phyloP scores from a whole-genome alignment of 2,888 invertebrate species.

The Apantesis nais region DNA sequence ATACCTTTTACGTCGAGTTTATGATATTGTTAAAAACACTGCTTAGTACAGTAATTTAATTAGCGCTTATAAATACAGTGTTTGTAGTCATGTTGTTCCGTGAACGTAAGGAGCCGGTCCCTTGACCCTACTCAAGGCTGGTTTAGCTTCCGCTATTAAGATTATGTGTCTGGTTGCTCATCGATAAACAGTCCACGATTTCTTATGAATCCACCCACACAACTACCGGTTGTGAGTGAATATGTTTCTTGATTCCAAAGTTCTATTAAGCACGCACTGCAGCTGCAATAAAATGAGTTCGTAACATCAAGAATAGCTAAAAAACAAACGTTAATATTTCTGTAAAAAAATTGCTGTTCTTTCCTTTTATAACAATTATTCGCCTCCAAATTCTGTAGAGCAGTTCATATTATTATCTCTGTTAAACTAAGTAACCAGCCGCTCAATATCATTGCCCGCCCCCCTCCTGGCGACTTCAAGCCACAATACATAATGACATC shows the following conservation, averaged over 20 bases:
- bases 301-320: neutral
- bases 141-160: constrained; percentile 36
- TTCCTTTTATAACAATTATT: neutral
- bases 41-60: constrained; percentile 16
- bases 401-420: neutral
- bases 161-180: constrained; percentile 20
- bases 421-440: neutral
- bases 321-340: neutral
- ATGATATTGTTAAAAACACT: constrained; percentile 8
- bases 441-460: neutral
- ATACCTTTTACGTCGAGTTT: constrained; percentile 3
- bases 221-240: neutral
- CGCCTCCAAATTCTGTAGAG: neutral
- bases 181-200: constrained; percentile 25
- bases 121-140: constrained; percentile 44
- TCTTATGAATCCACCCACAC: constrained; percentile 5
- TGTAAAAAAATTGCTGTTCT: neutral
- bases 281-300: neutral
- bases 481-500: neutral
- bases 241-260: constrained; percentile 1
- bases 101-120: constrained; percentile 22
- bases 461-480: neutral
- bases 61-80: constrained; percentile 7
- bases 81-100: constrained; percentile 17
- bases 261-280: neutral